Percentiles rank a stretch among this genome's conserved stretches.
These are phyloP conservation scores for Temnothorax curvispinosus DNA, from an alignment of 1,140 invertebrate species.

Conservation along the genomic window DNA sequence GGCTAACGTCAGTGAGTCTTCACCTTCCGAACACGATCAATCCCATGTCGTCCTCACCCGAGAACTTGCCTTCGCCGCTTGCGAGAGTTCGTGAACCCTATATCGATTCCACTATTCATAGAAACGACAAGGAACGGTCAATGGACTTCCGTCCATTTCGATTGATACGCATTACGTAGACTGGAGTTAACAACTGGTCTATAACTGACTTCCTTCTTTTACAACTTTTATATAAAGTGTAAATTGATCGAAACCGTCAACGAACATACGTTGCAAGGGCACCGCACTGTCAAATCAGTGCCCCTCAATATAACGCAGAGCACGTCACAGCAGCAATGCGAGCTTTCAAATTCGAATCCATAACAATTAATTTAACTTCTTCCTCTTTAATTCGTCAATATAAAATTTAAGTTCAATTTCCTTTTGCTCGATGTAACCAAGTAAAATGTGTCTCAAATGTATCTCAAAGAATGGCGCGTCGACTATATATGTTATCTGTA, in stretches of 20 bases:
- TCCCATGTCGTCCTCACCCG: not conserved
- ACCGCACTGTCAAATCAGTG: conserved; percentile 9
- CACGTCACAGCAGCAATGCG: not conserved
- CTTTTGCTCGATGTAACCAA: not conserved
- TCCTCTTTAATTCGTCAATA: not conserved
- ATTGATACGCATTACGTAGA: conserved; percentile 46
- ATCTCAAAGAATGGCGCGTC: not conserved
- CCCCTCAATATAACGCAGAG: not conserved
- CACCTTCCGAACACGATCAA: not conserved
- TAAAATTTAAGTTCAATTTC: not conserved
- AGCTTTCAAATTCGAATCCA: not conserved
- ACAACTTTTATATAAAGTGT: conserved; percentile 50
- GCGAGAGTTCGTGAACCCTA: conserved; percentile 64
- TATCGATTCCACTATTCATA: conserved; percentile 71
- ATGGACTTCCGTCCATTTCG: conserved; percentile 58
- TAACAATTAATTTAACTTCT: not conserved
- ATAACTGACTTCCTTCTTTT: conserved; percentile 53
- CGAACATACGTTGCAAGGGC: conserved; percentile 31
- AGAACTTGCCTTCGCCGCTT: not conserved
- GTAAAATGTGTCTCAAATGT: not conserved
- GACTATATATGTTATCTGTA: not conserved
- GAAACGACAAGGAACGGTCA: conserved; percentile 59
- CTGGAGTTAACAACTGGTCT: conserved; percentile 26
- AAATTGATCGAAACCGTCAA: conserved; percentile 39
- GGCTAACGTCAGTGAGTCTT: not conserved